Conservation (phyloP, 92 coral and sea anemone genomes). For the Umimayanthus kanabou region DNA sequence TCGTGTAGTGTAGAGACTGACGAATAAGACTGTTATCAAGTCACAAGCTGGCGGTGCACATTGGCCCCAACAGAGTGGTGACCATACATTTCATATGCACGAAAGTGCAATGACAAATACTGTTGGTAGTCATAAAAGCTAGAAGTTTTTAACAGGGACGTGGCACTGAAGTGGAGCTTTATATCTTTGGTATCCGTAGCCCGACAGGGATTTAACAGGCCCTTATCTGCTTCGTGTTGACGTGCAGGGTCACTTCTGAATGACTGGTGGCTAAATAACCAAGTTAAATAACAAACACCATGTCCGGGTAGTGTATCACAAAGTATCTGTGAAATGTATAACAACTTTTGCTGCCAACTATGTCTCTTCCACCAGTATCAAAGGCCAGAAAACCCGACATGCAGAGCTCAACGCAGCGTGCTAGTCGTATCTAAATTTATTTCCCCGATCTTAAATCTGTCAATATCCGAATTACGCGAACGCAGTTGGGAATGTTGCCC, state of each 20-base stretch:
- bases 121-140: no score
- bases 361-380: not conserved
- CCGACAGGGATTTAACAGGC: not conserved
- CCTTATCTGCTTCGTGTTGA: not conserved
- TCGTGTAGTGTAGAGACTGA: no score
- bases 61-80: no score
- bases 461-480: not conserved
- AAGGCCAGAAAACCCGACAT: not conserved
- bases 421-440: not conserved
- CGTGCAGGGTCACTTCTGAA: not conserved
- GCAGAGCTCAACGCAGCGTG: not conserved
- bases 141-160: no score
- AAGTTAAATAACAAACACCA: not conserved
- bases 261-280: not conserved
- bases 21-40: no score
- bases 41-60: no score
- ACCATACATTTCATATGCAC: no score
- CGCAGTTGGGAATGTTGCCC: not conserved
- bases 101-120: no score
- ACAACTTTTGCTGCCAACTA: not conserved
- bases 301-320: conserved; percentile 3
- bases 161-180: no score
- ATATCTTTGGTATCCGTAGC: not conserved
- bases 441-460: not conserved
- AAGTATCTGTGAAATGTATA: conserved; percentile 33